Evolutionary conservation across 2,888 invertebrate species (phyloP).

Genomic region (Sycophila texana): DNA sequence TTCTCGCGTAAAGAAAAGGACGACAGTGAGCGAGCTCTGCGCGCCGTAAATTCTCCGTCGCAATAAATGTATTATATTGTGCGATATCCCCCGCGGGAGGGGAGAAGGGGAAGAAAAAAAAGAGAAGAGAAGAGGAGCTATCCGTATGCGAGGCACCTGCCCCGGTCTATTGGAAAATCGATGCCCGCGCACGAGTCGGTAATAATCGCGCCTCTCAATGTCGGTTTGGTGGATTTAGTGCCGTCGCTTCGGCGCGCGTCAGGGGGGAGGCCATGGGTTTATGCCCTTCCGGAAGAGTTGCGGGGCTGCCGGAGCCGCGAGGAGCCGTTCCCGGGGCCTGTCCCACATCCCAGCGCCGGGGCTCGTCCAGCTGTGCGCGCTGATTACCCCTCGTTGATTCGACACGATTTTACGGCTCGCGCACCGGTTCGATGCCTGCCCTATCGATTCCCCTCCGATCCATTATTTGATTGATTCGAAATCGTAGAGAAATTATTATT

Average conservation of each 20-base stretch:
- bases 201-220: slow-evolving; percentile 26
- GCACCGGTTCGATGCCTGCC: no score
- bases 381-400: not conserved
- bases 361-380: not conserved
- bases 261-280: not conserved
- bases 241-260: not conserved
- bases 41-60: not conserved
- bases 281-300: not conserved
- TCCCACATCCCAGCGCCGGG: slow-evolving; percentile 38
- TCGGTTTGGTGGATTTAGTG: slow-evolving; percentile 39
- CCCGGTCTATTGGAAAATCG: slow-evolving; percentile 27
- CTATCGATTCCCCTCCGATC: no score
- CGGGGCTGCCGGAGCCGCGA: slow-evolving; percentile 62
- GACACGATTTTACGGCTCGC: no score
- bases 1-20: not conserved
- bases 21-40: not conserved
- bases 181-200: not conserved
- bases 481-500: no score
- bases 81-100: not conserved
- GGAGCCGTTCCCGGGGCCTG: slow-evolving; percentile 68
- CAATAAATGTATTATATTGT: not conserved
- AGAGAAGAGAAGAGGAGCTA: slow-evolving; percentile 3
- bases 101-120: slow-evolving; percentile 49
- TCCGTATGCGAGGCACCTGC: slow-evolving; percentile 57
- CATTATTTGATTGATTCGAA: no score